These are phyloP conservation scores for Acanthosepion pharaonis DNA, from an alignment of 2,888 invertebrate species.

Conservation along the genomic window DNA sequence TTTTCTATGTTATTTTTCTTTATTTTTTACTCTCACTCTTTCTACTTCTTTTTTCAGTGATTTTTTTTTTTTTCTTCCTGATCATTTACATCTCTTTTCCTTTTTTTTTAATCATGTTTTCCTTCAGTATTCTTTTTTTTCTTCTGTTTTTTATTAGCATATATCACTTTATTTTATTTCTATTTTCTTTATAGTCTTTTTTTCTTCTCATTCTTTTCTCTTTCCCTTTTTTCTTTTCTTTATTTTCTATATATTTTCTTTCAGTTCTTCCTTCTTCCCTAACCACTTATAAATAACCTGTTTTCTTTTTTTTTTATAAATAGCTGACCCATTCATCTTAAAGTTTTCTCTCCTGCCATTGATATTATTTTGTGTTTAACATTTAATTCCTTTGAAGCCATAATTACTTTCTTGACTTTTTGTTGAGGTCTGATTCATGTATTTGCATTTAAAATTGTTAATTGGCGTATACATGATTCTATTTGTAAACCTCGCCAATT, in stretches of 20 bases:
- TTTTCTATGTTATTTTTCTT: neutral
- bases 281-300: neutral
- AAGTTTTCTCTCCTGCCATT: neutral
- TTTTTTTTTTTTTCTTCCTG: neutral
- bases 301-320: neutral
- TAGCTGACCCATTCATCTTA: neutral
- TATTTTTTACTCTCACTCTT: neutral
- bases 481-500: too few species aligned
- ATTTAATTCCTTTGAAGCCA: neutral
- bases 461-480: too few species aligned
- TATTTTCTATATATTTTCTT: neutral
- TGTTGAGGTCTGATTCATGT: neutral
- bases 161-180: neutral
- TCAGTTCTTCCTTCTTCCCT: neutral
- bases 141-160: neutral
- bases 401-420: neutral
- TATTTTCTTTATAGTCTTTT: neutral
- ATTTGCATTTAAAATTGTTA: too few species aligned
- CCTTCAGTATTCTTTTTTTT: neutral
- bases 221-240: neutral
- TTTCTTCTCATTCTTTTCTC: neutral
- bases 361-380: too few species aligned
- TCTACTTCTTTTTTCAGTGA: neutral
- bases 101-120: neutral
- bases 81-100: neutral